Evolutionary conservation across 1,140 invertebrate species (phyloP), one percentile per base, ranked within the genome.

Genomic region (Adelges cooleyi): DNA sequence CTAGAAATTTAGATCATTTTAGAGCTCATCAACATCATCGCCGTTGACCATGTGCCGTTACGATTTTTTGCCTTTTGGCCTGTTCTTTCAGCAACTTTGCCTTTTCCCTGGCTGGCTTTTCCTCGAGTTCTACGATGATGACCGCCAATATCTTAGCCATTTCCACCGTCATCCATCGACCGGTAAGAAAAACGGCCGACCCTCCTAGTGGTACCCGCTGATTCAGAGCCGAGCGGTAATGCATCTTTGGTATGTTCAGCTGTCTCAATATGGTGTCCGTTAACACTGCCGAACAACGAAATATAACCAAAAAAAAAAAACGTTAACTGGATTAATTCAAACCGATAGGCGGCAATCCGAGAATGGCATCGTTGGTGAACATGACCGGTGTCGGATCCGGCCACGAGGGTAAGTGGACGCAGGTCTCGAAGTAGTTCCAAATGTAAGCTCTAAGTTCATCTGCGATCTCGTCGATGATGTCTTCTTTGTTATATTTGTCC

Each of bases 291-390:
- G 5, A 6, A 33, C 11, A 6, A 33, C 11, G 11, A 33, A 33
- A 33, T n/a, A n/a, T n/a, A n/a, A 33, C 5, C 11, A 6, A 6
- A 33, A 33, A 6, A 33, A 33, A 6, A 33, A 33, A 33, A 33
- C 11, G 29, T 33, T 6, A 33, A 33, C 5, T 11, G 29, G 11
- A 33, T 33, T n/a, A 15, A 0, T 22, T 3, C 27, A 44, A 29
- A 62, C 56, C 20, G 27, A 62, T 46, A 8, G 56, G 42, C 0
- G 56, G 42, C n/a, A 48, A 59, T 44, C 54, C 54, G 18, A 59
- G 25, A 18, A 59, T 33, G n/a, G 44, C 11, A 10, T 62, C 23
- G 42, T 44, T 18, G 2, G n/a, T 15, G 8, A 62, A 62, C 25
- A 62, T 48, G 1, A 44, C 29, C 15, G 56, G 56, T 13, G 25